A percentile compares a stretch with the other conserved stretches of the same genome.
Conservation (phyloP, 2,113 vertebrate species). For the Mesembrinibis cayennensis region DNA sequence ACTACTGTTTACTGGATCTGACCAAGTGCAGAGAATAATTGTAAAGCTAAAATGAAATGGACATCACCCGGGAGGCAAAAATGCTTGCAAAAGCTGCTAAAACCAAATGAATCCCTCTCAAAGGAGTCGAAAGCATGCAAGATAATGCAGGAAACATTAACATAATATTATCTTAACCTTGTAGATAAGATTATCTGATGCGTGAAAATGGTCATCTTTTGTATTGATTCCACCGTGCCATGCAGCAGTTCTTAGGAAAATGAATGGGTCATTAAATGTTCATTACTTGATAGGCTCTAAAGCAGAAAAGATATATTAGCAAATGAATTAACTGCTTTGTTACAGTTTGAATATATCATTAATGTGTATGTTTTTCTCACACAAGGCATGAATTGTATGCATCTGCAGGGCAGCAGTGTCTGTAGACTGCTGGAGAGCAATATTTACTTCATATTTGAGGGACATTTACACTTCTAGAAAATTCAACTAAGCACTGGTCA, state of each 20-base stretch:
- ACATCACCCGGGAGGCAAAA: constrained; percentile 11
- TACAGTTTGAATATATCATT: constrained; percentile 55
- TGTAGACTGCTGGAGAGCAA: background rate
- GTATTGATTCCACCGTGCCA: constrained; percentile 48
- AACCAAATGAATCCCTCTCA: constrained; percentile 48
- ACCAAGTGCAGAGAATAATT: background rate
- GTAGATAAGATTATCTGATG: constrained; percentile 72
- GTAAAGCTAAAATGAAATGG: background rate
- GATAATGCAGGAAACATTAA: constrained; percentile 67
- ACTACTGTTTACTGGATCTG: background rate
- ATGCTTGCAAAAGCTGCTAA: constrained; percentile 27
- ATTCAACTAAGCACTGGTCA: background rate
- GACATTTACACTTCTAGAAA: background rate
- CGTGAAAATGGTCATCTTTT: constrained; percentile 69
- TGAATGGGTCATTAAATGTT: constrained; percentile 66
- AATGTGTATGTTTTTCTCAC: constrained; percentile 27
- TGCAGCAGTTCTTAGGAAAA: constrained; percentile 53
- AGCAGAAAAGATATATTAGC: constrained; percentile 64
- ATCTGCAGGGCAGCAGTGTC: background rate
- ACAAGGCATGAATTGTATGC: background rate
- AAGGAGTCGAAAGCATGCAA: constrained; percentile 24
- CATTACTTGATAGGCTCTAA: constrained; percentile 58
- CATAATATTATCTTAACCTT: constrained; percentile 70
- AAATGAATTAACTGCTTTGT: constrained; percentile 66
- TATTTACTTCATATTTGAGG: background rate